Evolutionary conservation across 1,140 invertebrate genomes (phyloP).

Genomic region (Lucilia cuprina): DNA sequence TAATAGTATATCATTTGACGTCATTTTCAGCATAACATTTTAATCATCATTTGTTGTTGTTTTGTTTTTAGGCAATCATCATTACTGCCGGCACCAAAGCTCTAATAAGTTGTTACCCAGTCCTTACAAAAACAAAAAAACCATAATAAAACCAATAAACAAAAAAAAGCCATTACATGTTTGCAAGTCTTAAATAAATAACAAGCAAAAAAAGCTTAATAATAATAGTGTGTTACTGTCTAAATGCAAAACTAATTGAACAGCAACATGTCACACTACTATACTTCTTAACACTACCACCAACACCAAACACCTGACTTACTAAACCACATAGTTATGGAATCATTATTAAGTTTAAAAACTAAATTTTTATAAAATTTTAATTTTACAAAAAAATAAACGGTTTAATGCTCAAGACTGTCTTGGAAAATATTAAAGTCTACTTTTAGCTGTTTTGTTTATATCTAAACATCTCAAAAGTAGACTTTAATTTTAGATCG

Average conservation of each 20-base stretch:
- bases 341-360: not conserved
- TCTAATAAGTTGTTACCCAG: conserved; percentile 8
- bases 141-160: too few relatives aligned
- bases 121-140: not conserved
- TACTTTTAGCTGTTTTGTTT: too few relatives aligned
- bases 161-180: not conserved
- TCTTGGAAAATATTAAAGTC: too few relatives aligned
- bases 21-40: not conserved
- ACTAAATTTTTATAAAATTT: too few relatives aligned
- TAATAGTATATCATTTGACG: not conserved
- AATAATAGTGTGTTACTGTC: not conserved
- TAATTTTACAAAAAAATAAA: too few relatives aligned
- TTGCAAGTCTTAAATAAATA: not conserved
- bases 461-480: not conserved
- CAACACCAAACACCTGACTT: not conserved
- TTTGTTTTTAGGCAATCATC: conserved; percentile 26
- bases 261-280: not conserved
- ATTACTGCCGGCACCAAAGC: conserved; percentile 26
- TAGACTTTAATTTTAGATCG: not conserved
- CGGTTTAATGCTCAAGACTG: too few relatives aligned
- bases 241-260: not conserved
- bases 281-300: not conserved
- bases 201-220: not conserved
- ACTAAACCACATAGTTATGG: not conserved
- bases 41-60: conserved; percentile 3